These are phyloP conservation scores for Belgica antarctica DNA, from an alignment of 2,888 invertebrate genomes.

Conservation along the genomic window DNA sequence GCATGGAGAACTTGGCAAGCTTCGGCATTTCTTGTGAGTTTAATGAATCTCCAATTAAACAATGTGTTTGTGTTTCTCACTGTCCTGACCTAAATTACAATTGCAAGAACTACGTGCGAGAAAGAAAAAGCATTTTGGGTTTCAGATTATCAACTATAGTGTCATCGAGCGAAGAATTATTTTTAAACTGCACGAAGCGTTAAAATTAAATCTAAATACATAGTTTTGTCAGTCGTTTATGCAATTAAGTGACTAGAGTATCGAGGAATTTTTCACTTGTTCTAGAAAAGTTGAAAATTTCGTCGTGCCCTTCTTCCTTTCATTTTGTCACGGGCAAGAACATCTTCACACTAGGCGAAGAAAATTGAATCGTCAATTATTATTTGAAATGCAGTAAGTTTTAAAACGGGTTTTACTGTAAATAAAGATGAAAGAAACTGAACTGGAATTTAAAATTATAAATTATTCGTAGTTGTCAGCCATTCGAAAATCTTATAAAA, in stretches of 20 bases:
- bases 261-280: conserved; percentile 8
- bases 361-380: no score
- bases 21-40: conserved; percentile 23
- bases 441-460: no score
- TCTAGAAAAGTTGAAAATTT: conserved; percentile 26
- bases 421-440: no score
- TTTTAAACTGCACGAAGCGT: conserved; percentile 28
- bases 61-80: neutral
- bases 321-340: no score
- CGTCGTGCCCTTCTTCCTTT: no score
- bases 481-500: no score
- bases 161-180: conserved; percentile 14
- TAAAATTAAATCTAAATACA: conserved; percentile 16
- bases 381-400: no score
- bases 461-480: no score
- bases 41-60: neutral
- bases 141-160: conserved; percentile 3
- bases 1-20: conserved; percentile 1
- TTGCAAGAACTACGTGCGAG: neutral
- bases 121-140: neutral
- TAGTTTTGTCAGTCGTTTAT: conserved; percentile 23
- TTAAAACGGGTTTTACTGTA: no score
- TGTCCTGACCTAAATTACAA: conserved; percentile 26
- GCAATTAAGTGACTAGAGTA: conserved; percentile 21
- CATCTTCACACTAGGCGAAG: no score